Percentiles rank a stretch among this genome's conserved stretches.
Evolutionary conservation across 2,888 invertebrate species (phyloP).

Genomic region (Drosophila sordidula): DNA sequence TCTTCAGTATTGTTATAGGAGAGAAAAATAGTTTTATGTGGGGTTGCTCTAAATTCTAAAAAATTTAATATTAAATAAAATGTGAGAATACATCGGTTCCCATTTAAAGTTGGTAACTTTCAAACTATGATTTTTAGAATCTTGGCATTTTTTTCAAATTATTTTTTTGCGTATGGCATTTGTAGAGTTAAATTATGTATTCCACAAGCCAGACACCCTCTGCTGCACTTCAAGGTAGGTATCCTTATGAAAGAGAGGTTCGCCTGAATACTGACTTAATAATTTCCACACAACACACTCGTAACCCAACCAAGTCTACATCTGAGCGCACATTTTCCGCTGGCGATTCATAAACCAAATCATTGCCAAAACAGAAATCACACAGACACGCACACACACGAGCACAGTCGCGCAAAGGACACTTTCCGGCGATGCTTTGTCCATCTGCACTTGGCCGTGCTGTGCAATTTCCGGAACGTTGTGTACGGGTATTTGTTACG

Average conservation of each 20-base stretch:
- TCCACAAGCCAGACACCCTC: constrained; percentile 12
- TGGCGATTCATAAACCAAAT: constrained; percentile 54
- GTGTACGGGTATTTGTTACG: constrained; percentile 41
- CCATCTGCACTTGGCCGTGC: constrained; percentile 59
- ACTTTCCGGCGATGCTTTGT: constrained; percentile 50
- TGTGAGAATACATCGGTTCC: neutral
- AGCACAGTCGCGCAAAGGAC: constrained; percentile 41
- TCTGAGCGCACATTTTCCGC: constrained; percentile 47
- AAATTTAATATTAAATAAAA: no score
- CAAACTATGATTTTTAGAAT: no score
- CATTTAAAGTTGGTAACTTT: no score
- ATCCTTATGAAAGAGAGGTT: neutral
- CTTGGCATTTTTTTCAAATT: no score
- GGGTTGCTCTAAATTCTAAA: no score
- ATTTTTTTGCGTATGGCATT: no score
- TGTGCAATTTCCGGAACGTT: constrained; percentile 59
- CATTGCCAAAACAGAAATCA: constrained; percentile 52
- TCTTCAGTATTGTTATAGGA: no score
- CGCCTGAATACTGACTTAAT: constrained; percentile 38
- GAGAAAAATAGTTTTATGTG: no score
- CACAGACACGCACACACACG: constrained; percentile 19
- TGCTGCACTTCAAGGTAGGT: neutral
- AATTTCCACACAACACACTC: constrained; percentile 21
- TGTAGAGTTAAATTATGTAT: constrained; percentile 16
- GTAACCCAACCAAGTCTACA: constrained; percentile 39